phyloP scores from a whole-genome alignment of 2,888 invertebrate species.

The Xanthia icteritia region DNA sequence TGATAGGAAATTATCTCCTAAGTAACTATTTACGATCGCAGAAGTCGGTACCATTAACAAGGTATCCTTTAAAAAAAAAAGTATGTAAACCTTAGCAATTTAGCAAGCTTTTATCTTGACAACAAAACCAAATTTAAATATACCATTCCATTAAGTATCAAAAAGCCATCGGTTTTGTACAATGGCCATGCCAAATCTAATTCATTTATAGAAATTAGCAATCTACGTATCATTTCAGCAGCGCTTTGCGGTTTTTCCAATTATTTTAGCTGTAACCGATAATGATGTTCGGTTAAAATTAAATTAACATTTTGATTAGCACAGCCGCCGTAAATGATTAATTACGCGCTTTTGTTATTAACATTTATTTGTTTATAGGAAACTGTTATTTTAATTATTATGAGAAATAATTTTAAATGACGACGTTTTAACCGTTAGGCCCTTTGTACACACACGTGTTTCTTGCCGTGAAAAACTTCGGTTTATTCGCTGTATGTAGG shows the following conservation, averaged over 20 bases:
- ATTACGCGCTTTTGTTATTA: constrained; percentile 32
- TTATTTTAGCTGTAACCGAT: constrained; percentile 32
- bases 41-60: background rate
- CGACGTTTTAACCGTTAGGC: background rate
- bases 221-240: constrained; percentile 8
- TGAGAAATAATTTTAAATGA: background rate
- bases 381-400: constrained; percentile 13
- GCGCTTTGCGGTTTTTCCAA: constrained; percentile 47
- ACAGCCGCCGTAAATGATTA: constrained; percentile 40
- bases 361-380: constrained; percentile 31
- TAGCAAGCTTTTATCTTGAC: background rate
- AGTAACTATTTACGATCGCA: background rate
- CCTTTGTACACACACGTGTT: no score
- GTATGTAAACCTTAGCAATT: background rate
- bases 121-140: background rate
- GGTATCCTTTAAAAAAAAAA: background rate
- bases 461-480: no score
- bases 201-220: constrained; percentile 18
- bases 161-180: background rate
- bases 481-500: no score
- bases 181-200: background rate
- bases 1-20: background rate
- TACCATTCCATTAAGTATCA: background rate
- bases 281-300: constrained; percentile 40
- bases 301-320: constrained; percentile 55